Base-by-base conservation (phyloP, 2,888 invertebrate species). In the Trichacis sp. region DNA sequence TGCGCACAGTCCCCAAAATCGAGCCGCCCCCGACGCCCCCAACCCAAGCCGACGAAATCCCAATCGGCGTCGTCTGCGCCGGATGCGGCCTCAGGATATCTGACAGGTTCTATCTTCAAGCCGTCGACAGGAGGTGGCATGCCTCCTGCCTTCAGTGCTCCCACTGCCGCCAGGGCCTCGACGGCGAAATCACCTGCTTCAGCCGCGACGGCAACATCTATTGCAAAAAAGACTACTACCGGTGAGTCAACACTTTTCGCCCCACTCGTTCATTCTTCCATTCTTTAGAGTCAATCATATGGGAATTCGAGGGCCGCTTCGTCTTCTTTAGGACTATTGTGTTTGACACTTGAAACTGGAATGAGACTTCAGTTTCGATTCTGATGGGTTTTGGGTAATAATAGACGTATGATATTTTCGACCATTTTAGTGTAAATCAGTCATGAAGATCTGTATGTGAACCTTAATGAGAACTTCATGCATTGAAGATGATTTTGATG, bases 161-260 rank as follows among this genome's bases (percentile, higher is more conserved):
- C 81, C 93, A 95, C 84, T 97, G 97, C 86, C 90, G 93, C 78
- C 91, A 92, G 86, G 92, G 93, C 2, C 88, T 97, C 73, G 97
- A 97, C 84, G 91, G 94, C 1, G 95, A 97, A 84, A 91, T 93
- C 81, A 92, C 96, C 73, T 97, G 97, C 86, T 97, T 96, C 85
- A 92, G 95, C 70, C 89, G 95, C 73, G 95, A 96, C 84, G 95
- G 95, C 77, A 93, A 93, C 83, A 96, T 97, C 78, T 97, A 95
- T 87, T 97, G 97, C 90, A 96, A 96, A 87, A 94, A 94, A 83
- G 97, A 97, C 86, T 97, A 97, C 86, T 94, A 95, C 88, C 92
- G 95, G 97, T 97, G 83, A 91, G 93, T 87, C 15, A 17, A 17
- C 24, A 47, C 33, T 14, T 45, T 19, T 19, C 20, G 15, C 15